Evolutionary conservation across 2,888 invertebrate species (phyloP).

Genomic region (Amblyteles armatorius): DNA sequence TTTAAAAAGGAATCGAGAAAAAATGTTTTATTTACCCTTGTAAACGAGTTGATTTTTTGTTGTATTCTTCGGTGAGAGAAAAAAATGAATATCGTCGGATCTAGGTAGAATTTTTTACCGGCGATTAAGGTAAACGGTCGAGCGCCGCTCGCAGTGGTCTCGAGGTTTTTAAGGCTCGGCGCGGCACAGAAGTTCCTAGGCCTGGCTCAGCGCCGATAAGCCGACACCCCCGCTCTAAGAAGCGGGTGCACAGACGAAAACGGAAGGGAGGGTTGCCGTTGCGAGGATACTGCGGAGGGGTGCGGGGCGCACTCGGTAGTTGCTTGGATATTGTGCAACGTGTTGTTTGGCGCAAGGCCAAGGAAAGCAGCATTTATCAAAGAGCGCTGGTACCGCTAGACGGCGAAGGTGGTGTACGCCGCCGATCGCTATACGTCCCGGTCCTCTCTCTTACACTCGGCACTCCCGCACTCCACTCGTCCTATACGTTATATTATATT

Average conservation of each 20-base stretch:
- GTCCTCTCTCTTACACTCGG: slow-evolving; percentile 52
- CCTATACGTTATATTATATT: slow-evolving; percentile 60
- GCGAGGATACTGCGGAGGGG: slow-evolving; percentile 26
- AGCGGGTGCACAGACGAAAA: slow-evolving; percentile 45
- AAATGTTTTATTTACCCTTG: background rate
- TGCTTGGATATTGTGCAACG: slow-evolving; percentile 77
- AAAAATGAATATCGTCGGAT: slow-evolving; percentile 15
- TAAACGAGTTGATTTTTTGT: background rate
- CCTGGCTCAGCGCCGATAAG: slow-evolving; percentile 73
- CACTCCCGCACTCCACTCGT: background rate
- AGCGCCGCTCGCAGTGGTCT: too few relatives aligned
- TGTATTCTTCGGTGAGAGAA: background rate
- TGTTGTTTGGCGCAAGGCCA: slow-evolving; percentile 78
- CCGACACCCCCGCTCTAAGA: slow-evolving; percentile 47
- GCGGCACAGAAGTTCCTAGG: slow-evolving; percentile 41
- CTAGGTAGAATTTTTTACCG: slow-evolving; percentile 5
- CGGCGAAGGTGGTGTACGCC: slow-evolving; percentile 32
- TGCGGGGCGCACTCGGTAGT: slow-evolving; percentile 18
- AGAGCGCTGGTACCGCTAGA: slow-evolving; percentile 67
- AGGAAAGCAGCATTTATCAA: slow-evolving; percentile 81
- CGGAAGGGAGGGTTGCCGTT: slow-evolving; percentile 33
- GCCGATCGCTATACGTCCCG: slow-evolving; percentile 43
- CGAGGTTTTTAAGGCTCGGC: background rate
- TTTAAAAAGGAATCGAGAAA: background rate
- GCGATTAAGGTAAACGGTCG: too few relatives aligned